phyloP scores from a whole-genome alignment of 2,797 vertebrate species.

The Enteromius anoplus region DNA sequence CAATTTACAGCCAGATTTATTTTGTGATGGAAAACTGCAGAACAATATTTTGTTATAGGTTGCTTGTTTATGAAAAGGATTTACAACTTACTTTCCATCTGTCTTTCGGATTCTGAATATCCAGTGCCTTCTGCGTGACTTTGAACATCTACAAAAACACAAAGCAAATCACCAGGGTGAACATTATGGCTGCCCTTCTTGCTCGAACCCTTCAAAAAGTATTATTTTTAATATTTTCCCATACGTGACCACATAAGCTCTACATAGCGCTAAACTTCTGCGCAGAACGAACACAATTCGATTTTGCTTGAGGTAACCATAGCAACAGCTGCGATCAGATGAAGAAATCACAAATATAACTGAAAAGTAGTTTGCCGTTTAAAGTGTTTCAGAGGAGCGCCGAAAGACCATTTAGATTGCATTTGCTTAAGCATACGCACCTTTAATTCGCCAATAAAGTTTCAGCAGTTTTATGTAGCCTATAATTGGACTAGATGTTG shows the following conservation, averaged over 20 bases:
- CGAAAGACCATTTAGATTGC: not conserved
- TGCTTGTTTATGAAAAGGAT: not conserved
- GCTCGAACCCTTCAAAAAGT: not conserved
- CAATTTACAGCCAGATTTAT: not conserved
- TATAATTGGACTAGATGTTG: not conserved
- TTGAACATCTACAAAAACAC: conserved; percentile 54
- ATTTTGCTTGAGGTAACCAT: not conserved
- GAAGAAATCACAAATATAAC: not conserved
- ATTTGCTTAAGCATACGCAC: not conserved
- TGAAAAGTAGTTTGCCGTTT: not conserved
- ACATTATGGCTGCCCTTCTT: not conserved
- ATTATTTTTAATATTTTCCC: not conserved
- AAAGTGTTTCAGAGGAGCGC: not conserved
- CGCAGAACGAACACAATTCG: not conserved
- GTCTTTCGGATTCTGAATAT: conserved; percentile 67
- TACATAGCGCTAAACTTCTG: not conserved
- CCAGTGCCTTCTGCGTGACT: conserved; percentile 66
- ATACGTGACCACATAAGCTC: not conserved
- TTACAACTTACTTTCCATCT: conserved; percentile 75
- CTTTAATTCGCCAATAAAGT: not conserved
- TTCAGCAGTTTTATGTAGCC: not conserved
- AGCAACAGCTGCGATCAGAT: not conserved
- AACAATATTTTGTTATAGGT: not conserved
- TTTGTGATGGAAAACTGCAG: not conserved
- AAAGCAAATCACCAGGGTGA: not conserved